Evolutionary conservation across 92 coral and sea anemone species (phyloP).

Genomic region (Epizoanthus illoricatus): DNA sequence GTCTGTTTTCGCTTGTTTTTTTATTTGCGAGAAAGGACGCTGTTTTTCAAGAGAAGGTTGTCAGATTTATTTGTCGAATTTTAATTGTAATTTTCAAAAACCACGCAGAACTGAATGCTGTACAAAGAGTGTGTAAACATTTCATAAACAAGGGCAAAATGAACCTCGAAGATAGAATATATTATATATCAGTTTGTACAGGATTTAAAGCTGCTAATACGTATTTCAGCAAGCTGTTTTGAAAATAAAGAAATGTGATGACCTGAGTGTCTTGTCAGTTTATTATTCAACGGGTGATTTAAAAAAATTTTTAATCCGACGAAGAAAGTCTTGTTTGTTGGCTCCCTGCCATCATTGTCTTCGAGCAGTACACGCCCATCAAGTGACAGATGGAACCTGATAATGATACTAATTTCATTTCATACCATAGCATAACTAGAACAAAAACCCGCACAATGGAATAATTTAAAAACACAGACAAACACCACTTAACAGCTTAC

Average conservation of each 20-base stretch:
- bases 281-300: neutral
- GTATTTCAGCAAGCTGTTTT: neutral
- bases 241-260: neutral
- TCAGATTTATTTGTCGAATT: neutral
- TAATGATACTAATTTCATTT: neutral
- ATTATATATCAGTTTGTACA: neutral
- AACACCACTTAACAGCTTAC: neutral
- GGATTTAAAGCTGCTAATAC: too few relatives aligned
- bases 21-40: neutral
- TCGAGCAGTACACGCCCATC: neutral
- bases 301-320: neutral
- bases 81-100: neutral
- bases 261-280: neutral
- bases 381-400: constrained; percentile 15
- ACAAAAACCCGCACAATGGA: constrained; percentile 20
- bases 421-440: constrained; percentile 2
- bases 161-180: neutral
- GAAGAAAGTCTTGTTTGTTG: neutral
- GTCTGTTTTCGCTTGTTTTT: neutral
- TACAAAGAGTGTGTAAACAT: neutral
- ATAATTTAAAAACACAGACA: neutral
- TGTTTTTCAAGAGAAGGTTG: neutral
- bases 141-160: neutral
- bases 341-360: constrained; percentile 16
- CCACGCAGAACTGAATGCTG: neutral